Evolutionary conservation across 1,140 invertebrate genomes (phyloP), one percentile per base, ranked within the genome.

Genomic region (Lordiphosa stackelbergi): DNA sequence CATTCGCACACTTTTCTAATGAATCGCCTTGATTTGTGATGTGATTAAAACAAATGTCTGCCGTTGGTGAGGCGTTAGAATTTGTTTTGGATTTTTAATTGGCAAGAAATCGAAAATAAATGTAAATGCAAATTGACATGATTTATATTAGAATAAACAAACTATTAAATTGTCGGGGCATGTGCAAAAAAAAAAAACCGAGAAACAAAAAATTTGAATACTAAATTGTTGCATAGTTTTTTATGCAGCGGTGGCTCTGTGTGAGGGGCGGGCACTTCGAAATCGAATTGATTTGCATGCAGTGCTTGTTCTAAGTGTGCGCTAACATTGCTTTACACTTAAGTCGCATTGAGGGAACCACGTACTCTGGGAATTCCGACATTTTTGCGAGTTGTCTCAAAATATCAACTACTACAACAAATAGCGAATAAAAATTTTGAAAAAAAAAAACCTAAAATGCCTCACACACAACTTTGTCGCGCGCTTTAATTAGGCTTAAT

Each of bases 401-500:
- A 31, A 31, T 31, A 31, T 31, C 28, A 31, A 31, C 28, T 2
- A 8, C 22, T 5, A 24, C 22, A 24, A 24, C 22, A 24, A 24
- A 24, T 24, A 24, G 22, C 22, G 22, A 24, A 22, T 4, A 24
- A 24, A 5, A 24, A 5, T 5, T 24, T 24, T 24, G 28, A 47
- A 51, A 8, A 55, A n/a, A 31, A 19, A 12, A 24, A 24, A 24
- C 22, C 5, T 24, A 24, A 24, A 37, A 36, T 58, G 52, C 42
- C 53, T 49, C 53, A 53, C 41, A 53, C 34, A 51, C 54, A 64
- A 68, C 49, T 58, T 64, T 68, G 57, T 68, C 28, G 60, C 45
- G 49, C 19, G 41, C 58, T 59, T 56, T 54, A 59, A 58, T 64
- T 64, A 59, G 61, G 66, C 53, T 63, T 68, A 70, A 70, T 68